These are phyloP conservation scores for Hydraecia micacea DNA, from an alignment of 2,888 invertebrate species.

Conservation along the genomic window DNA sequence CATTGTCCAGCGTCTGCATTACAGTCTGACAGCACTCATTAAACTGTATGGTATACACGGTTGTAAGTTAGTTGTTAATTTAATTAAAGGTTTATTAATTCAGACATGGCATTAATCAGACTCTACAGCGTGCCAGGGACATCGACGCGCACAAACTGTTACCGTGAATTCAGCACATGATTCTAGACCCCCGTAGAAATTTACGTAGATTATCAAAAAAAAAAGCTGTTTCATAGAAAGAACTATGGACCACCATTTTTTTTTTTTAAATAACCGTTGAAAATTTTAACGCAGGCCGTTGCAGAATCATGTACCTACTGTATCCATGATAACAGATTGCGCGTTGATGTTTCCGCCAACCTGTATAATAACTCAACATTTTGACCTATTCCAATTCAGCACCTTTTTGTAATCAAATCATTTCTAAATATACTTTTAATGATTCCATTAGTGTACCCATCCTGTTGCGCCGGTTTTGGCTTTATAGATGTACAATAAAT, in stretches of 20 bases:
- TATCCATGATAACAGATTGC: too few relatives aligned
- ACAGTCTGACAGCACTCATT: constrained; percentile 45
- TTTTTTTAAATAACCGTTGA: neutral
- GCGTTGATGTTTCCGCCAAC: too few relatives aligned
- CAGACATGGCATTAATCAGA: neutral
- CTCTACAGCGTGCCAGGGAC: neutral
- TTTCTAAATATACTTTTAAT: constrained; percentile 70
- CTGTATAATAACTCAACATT: neutral
- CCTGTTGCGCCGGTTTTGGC: constrained; percentile 78
- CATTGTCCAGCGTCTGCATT: constrained; percentile 37
- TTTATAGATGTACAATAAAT: constrained; percentile 75
- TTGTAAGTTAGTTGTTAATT: neutral
- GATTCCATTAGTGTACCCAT: constrained; percentile 65
- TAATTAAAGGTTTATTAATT: neutral
- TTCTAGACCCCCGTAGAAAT: neutral
- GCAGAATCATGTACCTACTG: neutral
- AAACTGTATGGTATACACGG: constrained; percentile 18
- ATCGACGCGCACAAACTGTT: neutral
- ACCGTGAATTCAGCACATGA: too few relatives aligned
- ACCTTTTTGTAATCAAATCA: constrained; percentile 60
- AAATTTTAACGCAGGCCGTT: neutral
- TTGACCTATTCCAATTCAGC: constrained; percentile 18
- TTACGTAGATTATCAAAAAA: neutral
- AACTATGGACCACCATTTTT: neutral
- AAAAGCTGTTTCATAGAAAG: neutral